Conservation (phyloP, 2,888 invertebrate genomes). For the Eristalis pertinax region DNA sequence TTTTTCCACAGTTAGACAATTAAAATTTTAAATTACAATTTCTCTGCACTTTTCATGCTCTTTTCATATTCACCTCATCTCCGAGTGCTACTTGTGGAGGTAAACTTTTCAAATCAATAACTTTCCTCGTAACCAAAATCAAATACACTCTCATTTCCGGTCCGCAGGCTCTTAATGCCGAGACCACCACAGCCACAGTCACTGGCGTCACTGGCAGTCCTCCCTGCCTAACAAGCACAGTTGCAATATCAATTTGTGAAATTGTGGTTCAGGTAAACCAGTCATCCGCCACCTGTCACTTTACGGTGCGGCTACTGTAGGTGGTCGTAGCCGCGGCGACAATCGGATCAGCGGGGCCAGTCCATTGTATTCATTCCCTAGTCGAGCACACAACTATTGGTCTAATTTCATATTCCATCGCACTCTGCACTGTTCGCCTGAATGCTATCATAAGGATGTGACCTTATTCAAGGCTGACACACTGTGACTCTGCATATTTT, state of each 20-base stretch:
- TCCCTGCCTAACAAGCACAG: slow-evolving; percentile 8
- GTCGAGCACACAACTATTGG: slow-evolving; percentile 7
- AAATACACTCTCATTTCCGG: neutral
- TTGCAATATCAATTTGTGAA: slow-evolving; percentile 36
- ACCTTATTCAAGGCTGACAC: slow-evolving; percentile 39
- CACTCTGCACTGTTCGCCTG: slow-evolving; percentile 6
- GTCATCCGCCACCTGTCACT: slow-evolving; percentile 39
- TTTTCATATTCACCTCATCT: neutral
- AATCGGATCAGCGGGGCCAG: neutral
- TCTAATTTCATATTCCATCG: slow-evolving; percentile 45
- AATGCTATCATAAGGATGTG: slow-evolving; percentile 30
- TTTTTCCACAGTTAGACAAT: neutral
- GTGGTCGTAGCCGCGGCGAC: neutral
- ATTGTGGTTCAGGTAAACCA: slow-evolving; percentile 32
- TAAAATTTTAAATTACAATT: neutral
- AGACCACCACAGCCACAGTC: neutral
- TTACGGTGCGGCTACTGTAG: neutral
- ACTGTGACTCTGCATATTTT: slow-evolving; percentile 34
- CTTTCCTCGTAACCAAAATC: slow-evolving; percentile 1
- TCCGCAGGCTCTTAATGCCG: neutral
- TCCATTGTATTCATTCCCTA: slow-evolving; percentile 9
- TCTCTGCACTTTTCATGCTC: neutral
- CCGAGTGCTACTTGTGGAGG: neutral
- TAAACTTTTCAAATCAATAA: slow-evolving; percentile 42
- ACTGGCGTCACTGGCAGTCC: neutral